A percentile compares a stretch with the other conserved stretches of the same genome.
phyloP scores from a whole-genome alignment of 2,113 vertebrate species.

The Microcebus griseorufus region DNA sequence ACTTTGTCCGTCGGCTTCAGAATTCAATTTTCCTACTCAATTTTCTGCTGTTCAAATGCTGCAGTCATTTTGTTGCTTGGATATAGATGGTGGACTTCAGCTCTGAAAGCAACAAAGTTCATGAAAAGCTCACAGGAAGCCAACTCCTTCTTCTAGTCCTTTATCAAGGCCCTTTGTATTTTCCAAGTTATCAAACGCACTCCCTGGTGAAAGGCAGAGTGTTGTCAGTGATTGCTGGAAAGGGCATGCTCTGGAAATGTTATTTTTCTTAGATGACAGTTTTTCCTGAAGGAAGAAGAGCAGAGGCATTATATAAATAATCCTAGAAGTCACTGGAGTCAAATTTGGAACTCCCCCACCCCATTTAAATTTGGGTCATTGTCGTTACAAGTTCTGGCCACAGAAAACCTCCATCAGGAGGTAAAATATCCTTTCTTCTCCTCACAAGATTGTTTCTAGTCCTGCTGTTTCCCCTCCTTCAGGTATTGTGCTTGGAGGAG shows the following conservation, averaged over 20 bases:
- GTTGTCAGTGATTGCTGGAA: not conserved
- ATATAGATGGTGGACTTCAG: not conserved
- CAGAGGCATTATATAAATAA: not conserved
- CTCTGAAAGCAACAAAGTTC: constrained; percentile 7
- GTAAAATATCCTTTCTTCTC: not conserved
- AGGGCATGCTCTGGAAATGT: not conserved
- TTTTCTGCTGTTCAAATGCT: constrained; percentile 60
- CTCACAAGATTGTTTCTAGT: not conserved
- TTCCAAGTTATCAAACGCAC: not conserved
- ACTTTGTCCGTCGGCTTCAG: constrained; percentile 51
- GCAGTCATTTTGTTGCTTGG: not conserved
- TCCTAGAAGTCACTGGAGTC: not conserved
- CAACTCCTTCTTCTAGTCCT: not conserved
- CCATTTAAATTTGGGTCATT: not conserved
- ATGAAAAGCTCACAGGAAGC: not conserved
- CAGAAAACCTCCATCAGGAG: not conserved
- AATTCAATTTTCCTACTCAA: constrained; percentile 53
- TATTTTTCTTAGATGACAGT: not conserved
- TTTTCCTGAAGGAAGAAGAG: not conserved
- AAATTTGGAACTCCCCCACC: not conserved
- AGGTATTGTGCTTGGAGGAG: not conserved
- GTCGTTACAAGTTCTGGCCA: not conserved
- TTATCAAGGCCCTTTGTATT: not conserved
- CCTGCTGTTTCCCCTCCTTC: not conserved
- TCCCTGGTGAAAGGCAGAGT: not conserved